Evolutionary conservation across 2,113 vertebrate genomes (phyloP), one percentile per base, ranked within the genome.

Genomic region (Tetraodon nigroviridis): DNA sequence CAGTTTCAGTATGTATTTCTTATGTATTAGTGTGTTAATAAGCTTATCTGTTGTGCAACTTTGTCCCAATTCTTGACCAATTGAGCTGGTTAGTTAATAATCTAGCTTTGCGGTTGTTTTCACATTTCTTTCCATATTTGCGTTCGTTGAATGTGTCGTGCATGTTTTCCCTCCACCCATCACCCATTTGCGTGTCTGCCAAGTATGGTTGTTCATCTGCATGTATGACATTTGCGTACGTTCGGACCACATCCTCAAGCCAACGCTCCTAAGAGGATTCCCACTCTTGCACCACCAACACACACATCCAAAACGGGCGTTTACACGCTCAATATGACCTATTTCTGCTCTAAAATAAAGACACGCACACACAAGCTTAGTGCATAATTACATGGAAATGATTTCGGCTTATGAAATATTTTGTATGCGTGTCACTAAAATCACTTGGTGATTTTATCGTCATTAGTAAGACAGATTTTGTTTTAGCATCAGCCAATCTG

Each of bases 251-350:
- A 53, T 69, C 48, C 72, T 72, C 58, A 78, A 78, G 58, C 76
- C 63, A 51, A 51, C 52, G 66, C 78, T 70, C 68, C 59, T 73
- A 84, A 83, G 84, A 82, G 80, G 78, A 82, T 86, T 82, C 60
- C 45, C 0, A 4, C 47, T 62, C 27, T 58, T 59, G 20, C 19
- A 11, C 27, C 44, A 59, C 57, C 20, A 20, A 50, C 52, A 24
- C 54, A 44, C 16, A 49, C 40, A 32, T 24, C 16, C 13, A 41
- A 55, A 68, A 69, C 54, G 16, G 60, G 58, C 64, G 61, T 20
- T 27, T 15, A 40, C 50, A 42, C 42, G 55, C 56, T 41, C 51
- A 32, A 55, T 64, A 21, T 29, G 2, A 14, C 32, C 40, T 42
- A 42, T 52, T 52, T 60, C 0, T 52, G 16, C 24, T 47, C 24